Evolutionary conservation across 2,888 invertebrate species (phyloP), one percentile per base, ranked within the genome.

Genomic region (Volucella inflata): DNA sequence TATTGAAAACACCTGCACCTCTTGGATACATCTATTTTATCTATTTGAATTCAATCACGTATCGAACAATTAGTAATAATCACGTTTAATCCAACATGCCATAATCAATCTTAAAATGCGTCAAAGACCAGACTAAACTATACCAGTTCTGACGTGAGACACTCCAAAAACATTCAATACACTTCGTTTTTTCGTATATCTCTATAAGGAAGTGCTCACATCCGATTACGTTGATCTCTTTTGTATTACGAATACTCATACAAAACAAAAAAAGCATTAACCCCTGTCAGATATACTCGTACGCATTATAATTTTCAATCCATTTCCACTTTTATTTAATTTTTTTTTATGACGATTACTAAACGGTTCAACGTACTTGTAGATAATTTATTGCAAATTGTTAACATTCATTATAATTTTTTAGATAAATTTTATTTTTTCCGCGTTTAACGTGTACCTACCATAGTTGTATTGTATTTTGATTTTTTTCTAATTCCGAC

Each of bases 401-500:
- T 75, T 64, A 46, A 65, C 44, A 51, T 14, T 21, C 46, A 59
- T 42, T 21, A 64, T 68, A 55, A 53, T 16, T 48, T 64, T 9
- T 10, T 46, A 30, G n/a, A 12, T 44, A 9, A 17, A 30, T 53
- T 57, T 38, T 51, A 42, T 67, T 46, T 64, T 40, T 62, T 68
- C 17, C 55, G 53, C 36, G 12, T 12, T 53, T 53, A 11, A 6
- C 16, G 42, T 10, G 12, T 51, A n/a, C 21, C 6, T 51, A n/a
- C 21, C 6, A n/a, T 51, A n/a, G 16, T 40, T 42, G 9, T 42
- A 21, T 17, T 64, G 10, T 46, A 8, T 36, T 55, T 40, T 59
- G 9, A 6, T 50, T 60, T 36, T 44, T n/a, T n/a, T 46, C 30
- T n/a, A 65, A 9, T 8, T 14, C 71, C 83, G 87, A 71, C 94